Evolutionary conservation across 2,113 vertebrate species (phyloP).

Genomic region (Lates calcarifer): DNA sequence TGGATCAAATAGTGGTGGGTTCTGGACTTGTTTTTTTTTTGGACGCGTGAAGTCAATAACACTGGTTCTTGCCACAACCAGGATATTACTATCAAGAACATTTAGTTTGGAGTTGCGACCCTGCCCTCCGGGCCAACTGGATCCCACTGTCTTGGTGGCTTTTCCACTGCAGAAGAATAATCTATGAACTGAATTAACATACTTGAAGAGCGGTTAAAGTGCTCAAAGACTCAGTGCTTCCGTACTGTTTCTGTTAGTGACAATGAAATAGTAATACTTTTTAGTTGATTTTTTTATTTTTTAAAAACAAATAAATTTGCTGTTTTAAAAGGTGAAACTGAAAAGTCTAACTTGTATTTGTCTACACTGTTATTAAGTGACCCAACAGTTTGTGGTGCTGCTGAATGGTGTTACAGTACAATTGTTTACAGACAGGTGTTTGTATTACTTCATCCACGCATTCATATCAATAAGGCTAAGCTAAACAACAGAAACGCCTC

Average conservation of each 20-base stretch:
- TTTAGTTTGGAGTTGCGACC: constrained; percentile 43
- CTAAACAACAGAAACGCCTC: too few relatives aligned
- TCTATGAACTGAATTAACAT: constrained; percentile 87
- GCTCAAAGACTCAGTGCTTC: constrained; percentile 99
- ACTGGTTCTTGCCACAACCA: constrained; percentile 69
- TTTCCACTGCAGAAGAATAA: constrained; percentile 71
- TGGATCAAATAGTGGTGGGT: constrained; percentile 69
- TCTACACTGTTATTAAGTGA: not conserved
- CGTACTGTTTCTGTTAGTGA: constrained; percentile 94
- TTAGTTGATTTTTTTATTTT: constrained; percentile 84
- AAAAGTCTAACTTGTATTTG: constrained; percentile 41
- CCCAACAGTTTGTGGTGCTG: too few relatives aligned
- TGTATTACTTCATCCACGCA: not conserved
- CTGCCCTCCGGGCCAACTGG: constrained; percentile 41
- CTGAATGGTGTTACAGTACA: too few relatives aligned
- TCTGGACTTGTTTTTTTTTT: constrained; percentile 58
- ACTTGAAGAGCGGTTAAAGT: constrained; percentile 95
- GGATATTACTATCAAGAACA: constrained; percentile 44
- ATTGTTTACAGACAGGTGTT: not conserved
- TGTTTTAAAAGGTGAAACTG: constrained; percentile 80
- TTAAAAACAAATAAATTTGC: constrained; percentile 84
- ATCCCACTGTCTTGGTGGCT: constrained; percentile 53
- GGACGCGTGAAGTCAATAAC: constrained; percentile 64
- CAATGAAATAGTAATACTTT: constrained; percentile 90
- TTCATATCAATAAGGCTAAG: too few relatives aligned